Conservation (phyloP, 2,888 invertebrate genomes). For the Cephus pygmeus region DNA sequence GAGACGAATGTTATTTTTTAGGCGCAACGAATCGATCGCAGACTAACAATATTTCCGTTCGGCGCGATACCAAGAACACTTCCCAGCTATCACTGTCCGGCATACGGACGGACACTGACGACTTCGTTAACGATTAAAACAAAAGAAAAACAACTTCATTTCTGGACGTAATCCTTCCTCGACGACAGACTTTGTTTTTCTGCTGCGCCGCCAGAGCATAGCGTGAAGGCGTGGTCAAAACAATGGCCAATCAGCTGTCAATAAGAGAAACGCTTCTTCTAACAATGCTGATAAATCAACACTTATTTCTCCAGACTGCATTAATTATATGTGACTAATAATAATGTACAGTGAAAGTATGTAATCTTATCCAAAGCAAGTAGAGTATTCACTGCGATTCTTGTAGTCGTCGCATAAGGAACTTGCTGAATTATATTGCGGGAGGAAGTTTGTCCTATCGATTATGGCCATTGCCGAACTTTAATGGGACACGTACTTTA, state of each 20-base stretch:
- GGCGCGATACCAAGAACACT: not conserved
- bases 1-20: constrained; percentile 20
- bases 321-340: not conserved
- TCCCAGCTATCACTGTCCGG: not conserved
- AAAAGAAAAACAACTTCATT: constrained; percentile 16
- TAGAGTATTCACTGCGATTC: not conserved
- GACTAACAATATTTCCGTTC: not conserved
- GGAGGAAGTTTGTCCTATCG: not conserved
- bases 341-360: not conserved
- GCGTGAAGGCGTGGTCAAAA: constrained; percentile 23
- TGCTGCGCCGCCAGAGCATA: constrained; percentile 15
- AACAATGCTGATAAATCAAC: not conserved
- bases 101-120: constrained; percentile 9
- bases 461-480: not conserved
- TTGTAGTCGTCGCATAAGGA: not conserved
- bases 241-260: constrained; percentile 21
- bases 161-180: constrained; percentile 7
- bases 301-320: not conserved
- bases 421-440: not conserved
- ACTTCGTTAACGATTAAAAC: constrained; percentile 15
- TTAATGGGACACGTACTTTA: not conserved
- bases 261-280: not conserved
- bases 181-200: constrained; percentile 10
- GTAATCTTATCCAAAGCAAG: not conserved
- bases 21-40: not conserved